A percentile compares a stretch with the other conserved stretches of the same genome.
Conservation (phyloP, 1,140 invertebrate genomes). For the Drosophila lacteicornis region DNA sequence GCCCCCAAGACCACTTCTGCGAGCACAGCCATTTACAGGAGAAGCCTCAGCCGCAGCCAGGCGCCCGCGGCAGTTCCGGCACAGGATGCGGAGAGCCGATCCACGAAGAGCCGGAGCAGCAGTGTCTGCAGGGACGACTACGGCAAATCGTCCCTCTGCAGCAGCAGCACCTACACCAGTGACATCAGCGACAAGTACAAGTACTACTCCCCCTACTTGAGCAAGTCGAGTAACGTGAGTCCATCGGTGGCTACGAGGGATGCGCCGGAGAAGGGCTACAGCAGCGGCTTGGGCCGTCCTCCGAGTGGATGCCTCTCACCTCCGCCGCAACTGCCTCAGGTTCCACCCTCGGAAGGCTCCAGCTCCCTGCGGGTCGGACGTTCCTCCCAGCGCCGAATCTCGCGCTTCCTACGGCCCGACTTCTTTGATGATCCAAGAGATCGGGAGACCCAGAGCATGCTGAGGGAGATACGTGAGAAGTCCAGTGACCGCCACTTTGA, state of each 20-base stretch:
- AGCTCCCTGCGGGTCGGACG: slow-evolving; percentile 83
- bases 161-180: slow-evolving; percentile 65
- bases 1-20: slow-evolving; percentile 63
- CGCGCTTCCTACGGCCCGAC: slow-evolving; percentile 90
- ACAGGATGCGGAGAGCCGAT: slow-evolving; percentile 12
- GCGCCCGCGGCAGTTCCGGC: not conserved
- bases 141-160: slow-evolving; percentile 71
- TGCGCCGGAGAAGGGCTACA: slow-evolving; percentile 64
- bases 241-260: slow-evolving; percentile 25
- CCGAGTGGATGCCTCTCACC: slow-evolving; percentile 82
- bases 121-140: slow-evolving; percentile 77
- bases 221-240: slow-evolving; percentile 60
- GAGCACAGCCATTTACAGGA: slow-evolving; percentile 64
- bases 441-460: slow-evolving; percentile 87
- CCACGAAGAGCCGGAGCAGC: slow-evolving; percentile 69
- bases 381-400: slow-evolving; percentile 87
- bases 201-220: slow-evolving; percentile 82
- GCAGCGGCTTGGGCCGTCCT: slow-evolving; percentile 71
- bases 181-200: slow-evolving; percentile 83
- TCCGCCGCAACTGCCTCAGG: slow-evolving; percentile 38
- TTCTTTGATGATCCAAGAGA: slow-evolving; percentile 91
- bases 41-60: slow-evolving; percentile 69
- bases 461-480: slow-evolving; percentile 88
- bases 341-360: slow-evolving; percentile 50
- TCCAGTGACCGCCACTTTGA: slow-evolving; percentile 52